Conservation (phyloP, 1,140 invertebrate species). For the Matsumurasca onukii region DNA sequence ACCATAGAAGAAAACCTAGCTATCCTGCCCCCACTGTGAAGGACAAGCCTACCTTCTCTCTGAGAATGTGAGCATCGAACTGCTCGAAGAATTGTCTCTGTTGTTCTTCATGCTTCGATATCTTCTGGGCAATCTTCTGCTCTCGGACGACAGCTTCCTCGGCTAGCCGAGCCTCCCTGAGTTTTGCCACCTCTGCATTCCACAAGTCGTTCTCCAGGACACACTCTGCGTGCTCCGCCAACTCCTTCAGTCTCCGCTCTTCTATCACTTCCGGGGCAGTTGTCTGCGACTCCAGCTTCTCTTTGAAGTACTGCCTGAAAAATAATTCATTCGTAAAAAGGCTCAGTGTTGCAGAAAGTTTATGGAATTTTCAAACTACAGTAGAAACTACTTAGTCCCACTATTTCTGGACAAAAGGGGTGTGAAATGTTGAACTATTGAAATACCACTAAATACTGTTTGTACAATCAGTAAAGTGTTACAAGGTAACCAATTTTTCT, state of each 20-base stretch:
- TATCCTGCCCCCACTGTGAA: too few species aligned
- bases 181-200: constrained; percentile 63
- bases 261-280: neutral
- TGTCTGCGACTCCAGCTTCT: neutral
- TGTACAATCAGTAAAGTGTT: too few species aligned
- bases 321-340: too few species aligned
- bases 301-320: neutral
- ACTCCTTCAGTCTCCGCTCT: neutral
- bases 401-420: too few species aligned
- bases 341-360: too few species aligned
- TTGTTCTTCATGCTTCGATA: constrained; percentile 48
- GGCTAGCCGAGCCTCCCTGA: constrained; percentile 56
- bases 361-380: too few species aligned
- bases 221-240: constrained; percentile 45
- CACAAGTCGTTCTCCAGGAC: constrained; percentile 67
- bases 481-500: too few species aligned
- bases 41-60: constrained; percentile 56
- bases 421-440: too few species aligned
- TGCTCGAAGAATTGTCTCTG: constrained; percentile 49
- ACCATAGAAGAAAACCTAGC: too few species aligned
- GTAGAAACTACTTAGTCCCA: too few species aligned
- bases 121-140: constrained; percentile 48
- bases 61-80: constrained; percentile 55
- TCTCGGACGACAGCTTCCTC: constrained; percentile 52
- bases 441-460: too few species aligned